These are phyloP conservation scores for Cynaeus angustus DNA, from an alignment of 2,888 invertebrate genomes.

Conservation along the genomic window DNA sequence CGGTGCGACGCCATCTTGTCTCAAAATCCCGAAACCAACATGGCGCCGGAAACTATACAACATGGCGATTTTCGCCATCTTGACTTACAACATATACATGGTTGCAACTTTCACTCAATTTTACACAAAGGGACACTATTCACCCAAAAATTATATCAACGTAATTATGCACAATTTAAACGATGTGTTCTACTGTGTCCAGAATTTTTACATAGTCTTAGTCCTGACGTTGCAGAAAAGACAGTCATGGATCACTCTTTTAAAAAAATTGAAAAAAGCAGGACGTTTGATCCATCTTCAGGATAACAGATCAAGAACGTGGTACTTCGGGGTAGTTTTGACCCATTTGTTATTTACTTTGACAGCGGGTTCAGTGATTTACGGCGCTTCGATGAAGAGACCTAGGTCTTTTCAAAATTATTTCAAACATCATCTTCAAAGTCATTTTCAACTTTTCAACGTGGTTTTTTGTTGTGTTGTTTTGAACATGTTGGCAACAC, in stretches of 20 bases:
- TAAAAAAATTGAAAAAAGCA: background rate
- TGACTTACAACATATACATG: background rate
- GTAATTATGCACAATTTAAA: no score
- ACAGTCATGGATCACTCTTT: background rate
- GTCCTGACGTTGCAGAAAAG: background rate
- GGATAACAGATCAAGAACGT: background rate
- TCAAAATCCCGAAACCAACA: background rate
- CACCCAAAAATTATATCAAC: background rate
- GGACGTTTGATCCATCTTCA: background rate
- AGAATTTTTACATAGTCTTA: background rate
- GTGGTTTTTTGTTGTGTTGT: background rate
- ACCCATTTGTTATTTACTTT: background rate
- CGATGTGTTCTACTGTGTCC: background rate
- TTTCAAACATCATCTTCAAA: background rate
- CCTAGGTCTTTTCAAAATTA: background rate
- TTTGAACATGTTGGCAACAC: background rate
- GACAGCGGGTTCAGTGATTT: background rate
- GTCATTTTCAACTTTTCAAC: background rate
- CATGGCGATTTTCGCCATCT: background rate
- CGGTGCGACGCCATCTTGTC: conserved; percentile 1
- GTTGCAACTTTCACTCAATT: background rate
- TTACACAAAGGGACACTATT: background rate
- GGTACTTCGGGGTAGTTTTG: background rate
- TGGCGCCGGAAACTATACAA: background rate
- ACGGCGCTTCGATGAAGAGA: background rate